Percentiles rank a stretch among this genome's conserved stretches.
Evolutionary conservation across 35 echinoderm and acorn worm genomes (phyloP).

Genomic region (Stichopus chloronotus): DNA sequence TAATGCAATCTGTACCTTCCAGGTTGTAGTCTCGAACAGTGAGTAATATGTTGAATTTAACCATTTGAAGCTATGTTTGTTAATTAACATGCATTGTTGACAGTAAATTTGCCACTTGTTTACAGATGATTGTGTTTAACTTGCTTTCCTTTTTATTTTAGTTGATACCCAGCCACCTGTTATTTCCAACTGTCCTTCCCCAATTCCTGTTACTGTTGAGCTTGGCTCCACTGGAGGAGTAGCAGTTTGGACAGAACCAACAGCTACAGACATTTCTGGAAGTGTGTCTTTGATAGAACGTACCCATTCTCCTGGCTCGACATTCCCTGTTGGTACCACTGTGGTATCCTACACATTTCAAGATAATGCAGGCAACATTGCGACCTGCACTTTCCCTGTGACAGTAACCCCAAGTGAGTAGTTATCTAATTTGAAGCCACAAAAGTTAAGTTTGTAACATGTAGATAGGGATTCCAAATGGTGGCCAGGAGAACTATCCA

Average conservation of each 20-base stretch:
- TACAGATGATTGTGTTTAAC: not conserved
- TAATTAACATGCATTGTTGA: too few species aligned
- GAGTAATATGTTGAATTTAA: too few species aligned
- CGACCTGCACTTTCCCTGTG: not conserved
- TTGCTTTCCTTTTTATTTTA: not conserved
- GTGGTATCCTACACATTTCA: not conserved
- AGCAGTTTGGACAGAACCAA: constrained; percentile 11
- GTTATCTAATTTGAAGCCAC: too few species aligned
- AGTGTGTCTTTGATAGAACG: not conserved
- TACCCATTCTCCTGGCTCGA: not conserved
- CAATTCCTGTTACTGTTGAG: not conserved
- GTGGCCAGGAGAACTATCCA: too few species aligned
- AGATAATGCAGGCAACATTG: not conserved
- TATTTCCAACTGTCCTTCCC: constrained; percentile 3
- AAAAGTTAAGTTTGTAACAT: too few species aligned
- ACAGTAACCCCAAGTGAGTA: constrained; percentile 10
- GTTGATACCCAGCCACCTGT: constrained; percentile 1
- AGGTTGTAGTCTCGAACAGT: not conserved
- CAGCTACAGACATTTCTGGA: constrained; percentile 38
- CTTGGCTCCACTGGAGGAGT: constrained; percentile 5
- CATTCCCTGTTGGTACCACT: constrained; percentile 18
- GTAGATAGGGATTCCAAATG: too few species aligned
- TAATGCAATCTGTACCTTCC: not conserved
- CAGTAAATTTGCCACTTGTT: not conserved
- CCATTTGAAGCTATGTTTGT: not conserved